Conservation (phyloP, 2,113 vertebrate species). For the Pao palembangensis region DNA sequence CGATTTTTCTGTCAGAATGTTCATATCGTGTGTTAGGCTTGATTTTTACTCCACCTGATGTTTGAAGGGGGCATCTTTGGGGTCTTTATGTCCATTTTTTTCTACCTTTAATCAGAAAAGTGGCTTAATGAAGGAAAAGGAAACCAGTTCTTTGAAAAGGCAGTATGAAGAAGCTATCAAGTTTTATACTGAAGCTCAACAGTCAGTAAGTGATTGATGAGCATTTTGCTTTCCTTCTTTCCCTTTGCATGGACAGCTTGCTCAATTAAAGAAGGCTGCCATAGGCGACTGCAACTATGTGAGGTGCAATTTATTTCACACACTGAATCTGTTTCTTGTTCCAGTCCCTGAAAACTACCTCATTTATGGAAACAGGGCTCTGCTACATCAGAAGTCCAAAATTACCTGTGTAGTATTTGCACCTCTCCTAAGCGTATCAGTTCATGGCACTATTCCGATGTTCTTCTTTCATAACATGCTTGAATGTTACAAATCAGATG, state of each 20-base stretch:
- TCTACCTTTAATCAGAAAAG: slow-evolving; percentile 75
- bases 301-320: not conserved
- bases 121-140: slow-evolving; percentile 83
- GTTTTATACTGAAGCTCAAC: slow-evolving; percentile 83
- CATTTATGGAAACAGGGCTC: slow-evolving; percentile 91
- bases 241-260: not conserved
- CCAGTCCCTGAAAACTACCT: slow-evolving; percentile 85
- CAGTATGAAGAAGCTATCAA: slow-evolving; percentile 76
- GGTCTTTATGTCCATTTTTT: not conserved
- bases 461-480: too few species aligned
- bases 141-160: slow-evolving; percentile 81
- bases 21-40: too few species aligned
- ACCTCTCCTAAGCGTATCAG: too few species aligned
- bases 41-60: too few species aligned
- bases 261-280: not conserved
- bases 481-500: not conserved
- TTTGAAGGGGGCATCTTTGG: too few species aligned
- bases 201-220: slow-evolving; percentile 78
- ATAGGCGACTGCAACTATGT: too few species aligned
- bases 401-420: slow-evolving; percentile 69
- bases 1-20: too few species aligned
- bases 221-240: not conserved
- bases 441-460: too few species aligned
- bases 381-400: slow-evolving; percentile 78
- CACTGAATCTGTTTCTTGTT: slow-evolving; percentile 14